Percentiles rank a stretch among this genome's conserved stretches.
Conservation (phyloP, 2,113 vertebrate genomes). For the Gymnarchus niloticus region DNA sequence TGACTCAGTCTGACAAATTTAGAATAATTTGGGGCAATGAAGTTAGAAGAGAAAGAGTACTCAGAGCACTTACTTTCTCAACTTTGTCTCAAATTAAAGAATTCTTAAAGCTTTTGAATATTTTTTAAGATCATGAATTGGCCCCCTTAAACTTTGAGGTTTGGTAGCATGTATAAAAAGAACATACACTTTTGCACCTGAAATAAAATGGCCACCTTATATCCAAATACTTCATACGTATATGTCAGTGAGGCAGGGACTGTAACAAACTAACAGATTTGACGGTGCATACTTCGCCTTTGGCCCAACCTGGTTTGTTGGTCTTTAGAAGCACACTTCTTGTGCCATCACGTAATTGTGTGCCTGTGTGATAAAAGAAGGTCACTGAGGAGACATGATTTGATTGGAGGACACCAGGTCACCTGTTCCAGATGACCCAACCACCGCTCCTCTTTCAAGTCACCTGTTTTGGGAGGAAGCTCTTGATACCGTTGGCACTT, state of each 20-base stretch:
- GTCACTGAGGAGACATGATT: background rate
- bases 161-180: background rate
- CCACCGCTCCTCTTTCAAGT: background rate
- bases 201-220: background rate
- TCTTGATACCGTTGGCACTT: background rate
- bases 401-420: background rate
- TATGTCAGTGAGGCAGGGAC: background rate
- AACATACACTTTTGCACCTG: background rate
- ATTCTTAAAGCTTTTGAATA: conserved; percentile 1
- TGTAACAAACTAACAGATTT: background rate
- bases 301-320: background rate
- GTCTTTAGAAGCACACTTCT: background rate
- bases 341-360: background rate
- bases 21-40: background rate
- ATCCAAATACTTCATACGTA: background rate
- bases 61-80: background rate
- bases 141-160: background rate
- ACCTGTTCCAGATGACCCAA: background rate
- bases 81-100: conserved; percentile 8
- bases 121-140: conserved; percentile 12
- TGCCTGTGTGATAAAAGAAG: background rate
- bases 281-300: too few relatives aligned
- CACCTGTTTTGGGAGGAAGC: too few relatives aligned
- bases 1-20: conserved; percentile 22
- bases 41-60: background rate